Evolutionary conservation across 2,797 vertebrate species (phyloP).

Genomic region (Champsocephalus esox): DNA sequence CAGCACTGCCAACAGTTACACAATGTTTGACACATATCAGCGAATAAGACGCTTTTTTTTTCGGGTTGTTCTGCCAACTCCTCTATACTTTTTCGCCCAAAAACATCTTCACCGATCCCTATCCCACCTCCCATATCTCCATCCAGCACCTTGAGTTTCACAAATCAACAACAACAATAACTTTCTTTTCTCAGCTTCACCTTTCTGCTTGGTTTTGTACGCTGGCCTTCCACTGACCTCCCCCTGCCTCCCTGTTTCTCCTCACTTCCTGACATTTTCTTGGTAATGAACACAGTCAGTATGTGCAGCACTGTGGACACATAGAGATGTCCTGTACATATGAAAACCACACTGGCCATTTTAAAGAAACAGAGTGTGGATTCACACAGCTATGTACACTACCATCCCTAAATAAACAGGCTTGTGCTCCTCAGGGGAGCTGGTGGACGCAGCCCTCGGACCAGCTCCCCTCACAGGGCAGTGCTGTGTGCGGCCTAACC

Average conservation of each 20-base stretch:
- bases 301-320: slow-evolving; percentile 32
- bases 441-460: slow-evolving; percentile 19
- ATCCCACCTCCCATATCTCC: slow-evolving; percentile 2
- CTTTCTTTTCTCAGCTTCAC: slow-evolving; percentile 32
- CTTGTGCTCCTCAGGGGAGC: slow-evolving; percentile 37
- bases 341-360: slow-evolving; percentile 50
- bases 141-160: slow-evolving; percentile 29
- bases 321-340: slow-evolving; percentile 54
- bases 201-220: slow-evolving; percentile 42
- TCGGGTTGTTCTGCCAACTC: slow-evolving; percentile 23
- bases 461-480: slow-evolving; percentile 63
- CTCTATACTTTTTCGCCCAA: slow-evolving; percentile 16
- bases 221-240: slow-evolving; percentile 63
- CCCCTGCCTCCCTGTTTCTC: slow-evolving; percentile 66
- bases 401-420: slow-evolving; percentile 61
- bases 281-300: slow-evolving; percentile 55
- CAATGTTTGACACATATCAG: slow-evolving; percentile 57
- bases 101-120: slow-evolving; percentile 26
- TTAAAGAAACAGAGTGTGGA: slow-evolving; percentile 44
- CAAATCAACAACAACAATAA: slow-evolving; percentile 37
- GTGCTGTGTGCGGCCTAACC: slow-evolving; percentile 63
- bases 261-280: slow-evolving; percentile 69
- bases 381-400: slow-evolving; percentile 47
- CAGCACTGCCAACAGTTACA: slow-evolving; percentile 60
- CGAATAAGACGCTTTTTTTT: slow-evolving; percentile 41